These are phyloP conservation scores for Drosophila quinaria DNA, from an alignment of 2,888 invertebrate species.

Conservation along the genomic window DNA sequence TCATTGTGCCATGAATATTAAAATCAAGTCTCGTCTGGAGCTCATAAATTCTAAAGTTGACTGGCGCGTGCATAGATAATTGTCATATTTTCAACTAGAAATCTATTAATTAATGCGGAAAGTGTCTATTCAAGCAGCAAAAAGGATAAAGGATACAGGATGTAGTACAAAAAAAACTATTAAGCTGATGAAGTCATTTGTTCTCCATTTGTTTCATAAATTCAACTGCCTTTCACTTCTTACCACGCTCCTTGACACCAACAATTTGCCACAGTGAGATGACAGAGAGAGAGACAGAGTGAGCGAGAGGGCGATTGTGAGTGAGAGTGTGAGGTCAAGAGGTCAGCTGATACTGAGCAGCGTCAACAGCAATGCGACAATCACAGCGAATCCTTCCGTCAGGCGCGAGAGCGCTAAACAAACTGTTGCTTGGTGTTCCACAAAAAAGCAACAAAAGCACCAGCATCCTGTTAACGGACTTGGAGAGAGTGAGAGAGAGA, in stretches of 20 bases:
- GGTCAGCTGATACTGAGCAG: constrained; percentile 16
- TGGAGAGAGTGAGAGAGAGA: background rate
- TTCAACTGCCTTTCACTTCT: constrained; percentile 25
- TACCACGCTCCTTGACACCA: constrained; percentile 60
- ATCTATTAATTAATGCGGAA: constrained; percentile 55
- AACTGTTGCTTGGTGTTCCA: constrained; percentile 74
- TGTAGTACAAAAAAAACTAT: constrained; percentile 4
- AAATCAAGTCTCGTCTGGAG: constrained; percentile 20
- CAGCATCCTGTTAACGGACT: constrained; percentile 32
- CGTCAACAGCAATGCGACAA: constrained; percentile 2
- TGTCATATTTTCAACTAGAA: constrained; percentile 37
- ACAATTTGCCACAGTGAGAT: constrained; percentile 14
- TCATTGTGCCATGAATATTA: constrained; percentile 66
- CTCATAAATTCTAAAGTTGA: constrained; percentile 45
- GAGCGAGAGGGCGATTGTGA: background rate
- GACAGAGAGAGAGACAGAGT: constrained; percentile 8
- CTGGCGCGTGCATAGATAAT: constrained; percentile 44
- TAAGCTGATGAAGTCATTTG: constrained; percentile 63
- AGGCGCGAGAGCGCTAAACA: constrained; percentile 70
- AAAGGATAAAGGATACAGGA: constrained; percentile 1
- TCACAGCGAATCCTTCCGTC: constrained; percentile 58
- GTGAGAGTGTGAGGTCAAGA: constrained; percentile 16
- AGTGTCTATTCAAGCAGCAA: background rate
- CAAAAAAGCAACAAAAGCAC: constrained; percentile 24
- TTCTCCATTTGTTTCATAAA: background rate